Percentiles rank a stretch among this genome's conserved stretches.
These are phyloP conservation scores for Phaetusa simplex DNA, from an alignment of 2,113 vertebrate species.

Conservation along the genomic window DNA sequence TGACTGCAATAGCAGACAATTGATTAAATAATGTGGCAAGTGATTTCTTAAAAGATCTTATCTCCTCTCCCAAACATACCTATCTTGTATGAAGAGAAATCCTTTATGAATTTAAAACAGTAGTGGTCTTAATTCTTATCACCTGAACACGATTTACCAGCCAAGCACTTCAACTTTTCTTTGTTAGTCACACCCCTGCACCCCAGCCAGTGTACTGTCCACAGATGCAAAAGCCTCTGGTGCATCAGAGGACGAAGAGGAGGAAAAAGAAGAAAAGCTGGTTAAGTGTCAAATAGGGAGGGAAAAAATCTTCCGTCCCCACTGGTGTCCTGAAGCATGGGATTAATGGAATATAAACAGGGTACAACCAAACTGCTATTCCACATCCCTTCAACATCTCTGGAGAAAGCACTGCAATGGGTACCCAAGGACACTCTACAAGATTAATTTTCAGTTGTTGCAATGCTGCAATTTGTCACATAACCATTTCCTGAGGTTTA, in stretches of 20 bases:
- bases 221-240: background rate
- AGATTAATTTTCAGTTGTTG: background rate
- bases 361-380: background rate
- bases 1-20: background rate
- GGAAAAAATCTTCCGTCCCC: background rate
- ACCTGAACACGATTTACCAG: background rate
- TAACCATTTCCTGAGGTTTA: background rate
- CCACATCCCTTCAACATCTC: background rate
- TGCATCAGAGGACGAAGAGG: background rate
- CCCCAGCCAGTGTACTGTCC: background rate
- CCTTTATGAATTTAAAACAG: background rate
- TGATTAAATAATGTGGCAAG: background rate
- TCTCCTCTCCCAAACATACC: background rate
- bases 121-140: background rate
- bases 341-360: background rate
- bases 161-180: background rate
- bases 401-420: background rate
- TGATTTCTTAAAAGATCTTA: background rate
- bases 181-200: background rate
- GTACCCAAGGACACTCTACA: background rate
- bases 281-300: background rate
- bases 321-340: background rate
- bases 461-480: background rate
- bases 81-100: background rate
- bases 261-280: background rate